Base-by-base conservation (phyloP, 2,888 invertebrate genomes). In the Troides helena region DNA sequence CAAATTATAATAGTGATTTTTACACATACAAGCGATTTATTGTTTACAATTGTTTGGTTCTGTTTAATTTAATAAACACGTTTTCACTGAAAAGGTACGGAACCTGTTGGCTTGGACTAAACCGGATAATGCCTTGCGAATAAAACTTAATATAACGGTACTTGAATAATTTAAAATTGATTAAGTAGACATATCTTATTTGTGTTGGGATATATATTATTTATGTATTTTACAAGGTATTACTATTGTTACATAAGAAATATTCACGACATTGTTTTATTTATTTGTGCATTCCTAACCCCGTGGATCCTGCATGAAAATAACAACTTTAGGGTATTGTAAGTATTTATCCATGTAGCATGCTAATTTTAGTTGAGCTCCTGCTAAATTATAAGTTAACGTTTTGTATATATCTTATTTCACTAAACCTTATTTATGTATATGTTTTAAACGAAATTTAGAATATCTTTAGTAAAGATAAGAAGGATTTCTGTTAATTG, bases 291-390 rank as follows among this genome's bases (percentile, higher is more conserved):
- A 83, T 56, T 56, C 83, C 81, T 86, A 79, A 76, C 77, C 83
- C 82, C 76, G 82, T 86, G 92, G 91, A 90, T 78, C 89, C 91
- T 86, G 92, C 92, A 92, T 91, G 92, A 83, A 79, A 83, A 87
- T 89, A 84, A 78, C 87, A 83, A 83, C 87, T 84, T 81, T 91
- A 92, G 92, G 91, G 92, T 79, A 90, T 92, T 82, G 92, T 92
- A 88, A 92, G 92, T 92, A 92, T 83, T 81, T 72, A 71, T 66
- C 73, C 62, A 66, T 60, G 68, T 74, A 76, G 79, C 78, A 78
- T 77, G 78, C 30, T 63, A 71, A 53, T 69, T 69, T 70, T 80
- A 78, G 65, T 66, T 60, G 56, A 21, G 10, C 64, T n/a, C 36
- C 59, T 36, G 67, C 70, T 70, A 63, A 63, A 39, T 43, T 69